Base-by-base conservation (phyloP, 1,140 invertebrate species). In the Drosophila miranda region DNA sequence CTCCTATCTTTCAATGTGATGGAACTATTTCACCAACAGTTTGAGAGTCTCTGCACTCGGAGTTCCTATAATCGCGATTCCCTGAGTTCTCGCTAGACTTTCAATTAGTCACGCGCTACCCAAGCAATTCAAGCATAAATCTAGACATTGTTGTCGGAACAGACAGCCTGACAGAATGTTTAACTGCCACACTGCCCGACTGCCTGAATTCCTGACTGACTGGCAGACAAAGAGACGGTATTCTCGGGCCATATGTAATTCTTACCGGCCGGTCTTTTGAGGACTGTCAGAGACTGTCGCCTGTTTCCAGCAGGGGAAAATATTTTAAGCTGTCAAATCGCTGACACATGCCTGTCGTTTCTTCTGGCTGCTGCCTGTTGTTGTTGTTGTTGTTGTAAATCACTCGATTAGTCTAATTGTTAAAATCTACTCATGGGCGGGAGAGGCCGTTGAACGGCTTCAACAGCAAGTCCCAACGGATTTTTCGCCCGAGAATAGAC, bases 341-440 rank as follows among this genome's bases (percentile, higher is more conserved):
- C 69, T 87, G 82, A 87, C 82, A 82, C 75, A 78, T 80, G 82
- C 74, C 82, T 75, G 82, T 88, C 80, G 60, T 55, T 50, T 60
- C 52, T 26, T 66, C 50, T 21, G n/a, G 43, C 43, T 41, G 46
- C 41, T 56, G 67, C 19, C 53, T 44, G 56, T 2, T 21, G 42
- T 42, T 56, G 34, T 48, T 57, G 52, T 57, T 58, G 45, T 56
- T 69, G 74, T 60, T 75, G 75, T 74, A 87, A 87, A 87, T 87
- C 82, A 82, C 75, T 87, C 82, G 82, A 87, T 87, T 84, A 87
- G 82, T 88, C 78, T 87, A 87, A 87, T 87, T 87, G 82, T 87
- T 87, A 61, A 69, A 78, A 78, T 82, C 82, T 68, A 78, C 70
- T 80, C 51, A 34, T 11, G 9, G 23, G 23, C 23, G 53, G 52